phyloP scores from a whole-genome alignment of 2,797 vertebrate genomes.

The Salmo trutta region DNA sequence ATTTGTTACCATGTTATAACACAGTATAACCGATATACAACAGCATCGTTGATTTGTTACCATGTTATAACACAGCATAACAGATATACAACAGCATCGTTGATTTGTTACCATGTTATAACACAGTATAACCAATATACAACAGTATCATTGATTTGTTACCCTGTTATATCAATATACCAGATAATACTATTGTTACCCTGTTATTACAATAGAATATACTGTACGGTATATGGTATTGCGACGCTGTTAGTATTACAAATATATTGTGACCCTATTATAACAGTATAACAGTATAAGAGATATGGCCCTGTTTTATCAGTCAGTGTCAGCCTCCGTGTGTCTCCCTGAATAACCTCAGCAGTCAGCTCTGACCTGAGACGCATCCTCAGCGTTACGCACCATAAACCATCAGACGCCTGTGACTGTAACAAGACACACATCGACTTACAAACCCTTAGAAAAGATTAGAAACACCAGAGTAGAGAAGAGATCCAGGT shows the following conservation, averaged over 20 bases:
- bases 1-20: no score
- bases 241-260: neutral
- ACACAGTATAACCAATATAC: no score
- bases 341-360: conserved; percentile 2
- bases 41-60: no score
- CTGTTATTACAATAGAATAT: neutral
- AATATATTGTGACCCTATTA: neutral
- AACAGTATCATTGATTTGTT: no score
- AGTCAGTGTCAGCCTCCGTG: neutral
- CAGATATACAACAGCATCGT: no score
- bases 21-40: no score
- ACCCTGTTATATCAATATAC: neutral
- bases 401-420: neutral
- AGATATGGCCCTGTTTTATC: neutral
- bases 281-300: neutral
- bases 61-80: no score
- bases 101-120: no score
- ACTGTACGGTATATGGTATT: neutral
- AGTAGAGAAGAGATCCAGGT: neutral
- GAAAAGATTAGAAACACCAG: neutral
- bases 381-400: neutral
- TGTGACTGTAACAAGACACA: neutral
- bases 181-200: neutral
- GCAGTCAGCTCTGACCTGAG: neutral
- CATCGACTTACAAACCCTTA: neutral